Percentiles rank a stretch among this genome's conserved stretches.
These are phyloP conservation scores for Eublepharis macularius DNA, from an alignment of 2,113 vertebrate species.

Conservation along the genomic window DNA sequence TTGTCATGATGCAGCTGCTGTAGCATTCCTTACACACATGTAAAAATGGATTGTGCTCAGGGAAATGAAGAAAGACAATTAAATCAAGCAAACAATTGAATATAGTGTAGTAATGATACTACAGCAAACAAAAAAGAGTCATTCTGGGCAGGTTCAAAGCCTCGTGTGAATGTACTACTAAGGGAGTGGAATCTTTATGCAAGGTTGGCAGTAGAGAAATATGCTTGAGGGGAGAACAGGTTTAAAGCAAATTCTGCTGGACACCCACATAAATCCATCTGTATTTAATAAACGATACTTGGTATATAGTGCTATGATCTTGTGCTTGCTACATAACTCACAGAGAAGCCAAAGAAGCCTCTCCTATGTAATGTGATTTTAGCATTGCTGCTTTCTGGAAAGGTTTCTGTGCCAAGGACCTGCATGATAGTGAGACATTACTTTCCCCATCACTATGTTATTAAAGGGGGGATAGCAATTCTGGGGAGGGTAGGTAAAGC, in stretches of 20 bases:
- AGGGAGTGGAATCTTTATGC: not conserved
- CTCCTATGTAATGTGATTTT: not conserved
- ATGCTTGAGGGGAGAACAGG: too few relatives aligned
- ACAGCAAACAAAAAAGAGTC: not conserved
- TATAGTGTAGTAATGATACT: not conserved
- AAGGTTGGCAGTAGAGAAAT: not conserved
- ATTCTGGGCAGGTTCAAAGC: not conserved
- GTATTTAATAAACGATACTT: slow-evolving; percentile 18
- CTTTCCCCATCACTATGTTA: not conserved
- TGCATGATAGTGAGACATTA: not conserved
- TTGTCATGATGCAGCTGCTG: too few relatives aligned
- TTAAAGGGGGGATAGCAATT: not conserved
- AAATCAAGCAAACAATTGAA: not conserved
- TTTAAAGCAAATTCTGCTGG: not conserved
- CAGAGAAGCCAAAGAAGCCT: not conserved
- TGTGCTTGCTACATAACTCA: not conserved
- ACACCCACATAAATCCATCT: not conserved
- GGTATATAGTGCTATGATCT: not conserved
- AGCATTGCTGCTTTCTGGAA: not conserved
- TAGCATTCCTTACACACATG: too few relatives aligned
- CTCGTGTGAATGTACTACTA: not conserved
- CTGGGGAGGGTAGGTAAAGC: not conserved
- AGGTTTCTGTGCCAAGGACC: not conserved
- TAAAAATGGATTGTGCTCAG: not conserved
- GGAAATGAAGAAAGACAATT: not conserved